Conservation (phyloP, 2,797 vertebrate genomes). For the Acropternis orthonyx region DNA sequence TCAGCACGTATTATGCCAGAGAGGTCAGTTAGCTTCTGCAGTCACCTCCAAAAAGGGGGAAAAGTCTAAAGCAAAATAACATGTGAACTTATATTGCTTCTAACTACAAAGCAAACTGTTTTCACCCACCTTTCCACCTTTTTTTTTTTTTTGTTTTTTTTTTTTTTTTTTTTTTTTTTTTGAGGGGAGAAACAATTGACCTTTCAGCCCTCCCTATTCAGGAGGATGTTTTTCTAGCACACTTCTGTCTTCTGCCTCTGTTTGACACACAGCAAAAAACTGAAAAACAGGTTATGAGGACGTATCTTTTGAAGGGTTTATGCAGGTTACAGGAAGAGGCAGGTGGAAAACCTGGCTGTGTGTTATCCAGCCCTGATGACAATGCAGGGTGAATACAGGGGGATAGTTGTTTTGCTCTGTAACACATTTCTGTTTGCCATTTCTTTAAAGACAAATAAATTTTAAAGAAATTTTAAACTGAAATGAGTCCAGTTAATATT, state of each 20-base stretch:
- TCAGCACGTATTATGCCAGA: not conserved
- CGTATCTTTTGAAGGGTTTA: not conserved
- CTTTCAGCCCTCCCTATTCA: not conserved
- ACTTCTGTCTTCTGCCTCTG: not conserved
- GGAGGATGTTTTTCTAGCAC: not conserved
- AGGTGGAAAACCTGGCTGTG: not conserved
- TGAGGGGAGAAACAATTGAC: not conserved
- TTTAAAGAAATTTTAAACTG: conserved; percentile 44
- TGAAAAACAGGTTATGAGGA: not conserved
- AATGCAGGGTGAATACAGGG: not conserved
- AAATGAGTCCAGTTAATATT: conserved; percentile 44
- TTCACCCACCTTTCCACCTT: fast-evolving
- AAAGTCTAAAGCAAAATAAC: not conserved
- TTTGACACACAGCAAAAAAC: not conserved
- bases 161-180: not conserved
- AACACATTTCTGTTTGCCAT: conserved; percentile 13
- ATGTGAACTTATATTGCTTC: not conserved
- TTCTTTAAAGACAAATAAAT: conserved; percentile 54
- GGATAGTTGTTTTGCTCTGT: not conserved
- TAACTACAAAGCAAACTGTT: not conserved
- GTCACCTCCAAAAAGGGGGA: not conserved
- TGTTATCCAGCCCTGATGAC: not conserved
- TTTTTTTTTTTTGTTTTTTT: not conserved
- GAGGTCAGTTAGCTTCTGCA: not conserved
- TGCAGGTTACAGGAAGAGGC: not conserved